A percentile compares a stretch with the other conserved stretches of the same genome.
Conservation (phyloP, 1,140 invertebrate species). For the Cydia strobilella region DNA sequence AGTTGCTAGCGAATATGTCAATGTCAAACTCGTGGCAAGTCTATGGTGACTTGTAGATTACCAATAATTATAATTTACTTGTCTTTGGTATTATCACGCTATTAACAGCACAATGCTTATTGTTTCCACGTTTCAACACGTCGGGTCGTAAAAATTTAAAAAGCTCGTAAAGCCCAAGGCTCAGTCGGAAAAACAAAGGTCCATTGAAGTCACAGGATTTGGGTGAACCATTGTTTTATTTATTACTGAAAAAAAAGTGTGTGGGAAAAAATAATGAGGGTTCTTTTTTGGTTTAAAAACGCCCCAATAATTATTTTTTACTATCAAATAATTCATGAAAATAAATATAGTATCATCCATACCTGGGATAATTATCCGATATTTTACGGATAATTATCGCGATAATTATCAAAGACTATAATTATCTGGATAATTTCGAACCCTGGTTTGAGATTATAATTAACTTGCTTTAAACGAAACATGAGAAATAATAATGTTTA, state of each 20-base stretch:
- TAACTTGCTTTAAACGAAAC: not conserved
- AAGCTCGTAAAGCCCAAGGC: constrained; percentile 23
- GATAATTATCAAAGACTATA: too few species aligned
- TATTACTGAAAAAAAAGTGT: not conserved
- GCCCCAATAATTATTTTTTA: too few species aligned
- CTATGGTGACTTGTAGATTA: too few species aligned
- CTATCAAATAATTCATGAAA: too few species aligned
- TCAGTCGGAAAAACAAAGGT: not conserved
- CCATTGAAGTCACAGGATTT: constrained; percentile 27
- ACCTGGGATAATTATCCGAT: too few species aligned
- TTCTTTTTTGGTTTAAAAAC: not conserved
- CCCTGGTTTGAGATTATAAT: not conserved
- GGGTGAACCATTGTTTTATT: constrained; percentile 19
- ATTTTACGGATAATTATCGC: too few species aligned
- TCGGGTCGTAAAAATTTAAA: constrained; percentile 10
- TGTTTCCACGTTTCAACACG: constrained; percentile 19
- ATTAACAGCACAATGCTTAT: constrained; percentile 17
- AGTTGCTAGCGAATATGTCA: too few species aligned
- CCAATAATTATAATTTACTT: not conserved
- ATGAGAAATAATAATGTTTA: too few species aligned
- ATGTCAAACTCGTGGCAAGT: too few species aligned
- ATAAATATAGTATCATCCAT: too few species aligned
- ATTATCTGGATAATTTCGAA: too few species aligned
- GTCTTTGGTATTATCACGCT: not conserved
- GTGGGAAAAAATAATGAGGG: not conserved